phyloP scores from a whole-genome alignment of 2,888 invertebrate species.

The Reticulitermes lucifugus region DNA sequence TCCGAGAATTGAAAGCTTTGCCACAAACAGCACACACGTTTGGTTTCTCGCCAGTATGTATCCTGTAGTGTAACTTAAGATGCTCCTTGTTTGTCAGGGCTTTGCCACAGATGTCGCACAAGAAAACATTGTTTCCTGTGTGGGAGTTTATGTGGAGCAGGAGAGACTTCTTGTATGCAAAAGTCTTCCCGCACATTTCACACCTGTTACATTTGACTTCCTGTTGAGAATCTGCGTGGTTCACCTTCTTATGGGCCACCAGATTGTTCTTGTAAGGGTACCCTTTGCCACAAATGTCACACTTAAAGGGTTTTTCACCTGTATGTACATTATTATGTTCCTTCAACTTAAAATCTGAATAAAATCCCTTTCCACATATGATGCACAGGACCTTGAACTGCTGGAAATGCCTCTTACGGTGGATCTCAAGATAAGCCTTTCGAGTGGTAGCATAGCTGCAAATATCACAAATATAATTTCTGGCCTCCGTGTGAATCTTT shows the following conservation, averaged over 20 bases:
- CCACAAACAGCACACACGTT: constrained; percentile 56
- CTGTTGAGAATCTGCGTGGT: constrained; percentile 37
- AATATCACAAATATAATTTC: constrained; percentile 57
- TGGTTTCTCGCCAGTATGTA: constrained; percentile 47
- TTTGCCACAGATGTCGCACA: constrained; percentile 63
- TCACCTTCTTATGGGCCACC: constrained; percentile 46
- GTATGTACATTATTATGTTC: constrained; percentile 44
- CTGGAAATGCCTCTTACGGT: constrained; percentile 69
- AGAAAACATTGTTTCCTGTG: constrained; percentile 59
- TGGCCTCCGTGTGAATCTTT: constrained; percentile 53
- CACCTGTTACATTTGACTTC: constrained; percentile 55
- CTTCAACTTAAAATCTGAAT: constrained; percentile 56
- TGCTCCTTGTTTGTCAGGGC: constrained; percentile 28
- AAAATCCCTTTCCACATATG: constrained; percentile 69
- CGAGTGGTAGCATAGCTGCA: constrained; percentile 64
- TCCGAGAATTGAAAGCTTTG: constrained; percentile 57
- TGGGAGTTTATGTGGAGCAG: constrained; percentile 58
- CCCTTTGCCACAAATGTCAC: constrained; percentile 47
- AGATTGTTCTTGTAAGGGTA: constrained; percentile 46
- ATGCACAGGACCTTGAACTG: constrained; percentile 69
- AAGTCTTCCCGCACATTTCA: constrained; percentile 56
- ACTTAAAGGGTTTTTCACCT: constrained; percentile 44
- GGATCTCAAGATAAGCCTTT: constrained; percentile 65
- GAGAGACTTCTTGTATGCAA: constrained; percentile 55
- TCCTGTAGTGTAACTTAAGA: constrained; percentile 41